A percentile compares a stretch with the other conserved stretches of the same genome.
Evolutionary conservation across 2,888 invertebrate genomes (phyloP).

Genomic region (Hololepta plana): DNA sequence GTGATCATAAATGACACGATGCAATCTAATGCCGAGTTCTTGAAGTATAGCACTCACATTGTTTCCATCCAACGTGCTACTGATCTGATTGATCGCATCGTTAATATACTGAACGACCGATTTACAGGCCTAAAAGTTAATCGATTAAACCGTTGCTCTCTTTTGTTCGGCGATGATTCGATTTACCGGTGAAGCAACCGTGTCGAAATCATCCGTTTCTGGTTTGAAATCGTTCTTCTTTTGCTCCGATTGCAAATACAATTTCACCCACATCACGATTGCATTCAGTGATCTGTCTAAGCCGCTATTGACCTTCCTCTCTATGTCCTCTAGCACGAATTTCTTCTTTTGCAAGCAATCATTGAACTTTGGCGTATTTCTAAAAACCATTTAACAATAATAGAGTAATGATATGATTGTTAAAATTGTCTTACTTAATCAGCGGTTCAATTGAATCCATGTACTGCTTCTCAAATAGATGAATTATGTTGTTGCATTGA

Average conservation of each 20-base stretch:
- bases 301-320: conserved; percentile 79
- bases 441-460: conserved; percentile 77
- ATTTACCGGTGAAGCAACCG: conserved; percentile 65
- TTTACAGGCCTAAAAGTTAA: conserved; percentile 51
- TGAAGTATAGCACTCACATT: conserved; percentile 73
- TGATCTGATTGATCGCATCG: conserved; percentile 55
- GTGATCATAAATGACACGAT: conserved; percentile 87
- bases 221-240: conserved; percentile 89
- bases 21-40: conserved; percentile 83
- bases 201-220: conserved; percentile 66
- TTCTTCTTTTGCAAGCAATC: conserved; percentile 79
- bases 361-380: conserved; percentile 74
- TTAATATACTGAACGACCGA: conserved; percentile 72
- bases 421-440: conserved; percentile 48
- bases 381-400: conserved; percentile 22
- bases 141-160: too few species aligned
- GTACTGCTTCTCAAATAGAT: conserved; percentile 84
- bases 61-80: conserved; percentile 75
- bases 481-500: conserved; percentile 84
- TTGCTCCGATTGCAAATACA: conserved; percentile 81
- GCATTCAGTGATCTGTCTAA: conserved; percentile 72
- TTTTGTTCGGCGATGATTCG: too few species aligned
- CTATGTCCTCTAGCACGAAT: conserved; percentile 68
- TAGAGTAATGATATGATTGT: conserved; percentile 3
- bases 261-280: conserved; percentile 78